Evolutionary conservation across 2,888 invertebrate genomes (phyloP).

Genomic region (Candidula unifasciata): DNA sequence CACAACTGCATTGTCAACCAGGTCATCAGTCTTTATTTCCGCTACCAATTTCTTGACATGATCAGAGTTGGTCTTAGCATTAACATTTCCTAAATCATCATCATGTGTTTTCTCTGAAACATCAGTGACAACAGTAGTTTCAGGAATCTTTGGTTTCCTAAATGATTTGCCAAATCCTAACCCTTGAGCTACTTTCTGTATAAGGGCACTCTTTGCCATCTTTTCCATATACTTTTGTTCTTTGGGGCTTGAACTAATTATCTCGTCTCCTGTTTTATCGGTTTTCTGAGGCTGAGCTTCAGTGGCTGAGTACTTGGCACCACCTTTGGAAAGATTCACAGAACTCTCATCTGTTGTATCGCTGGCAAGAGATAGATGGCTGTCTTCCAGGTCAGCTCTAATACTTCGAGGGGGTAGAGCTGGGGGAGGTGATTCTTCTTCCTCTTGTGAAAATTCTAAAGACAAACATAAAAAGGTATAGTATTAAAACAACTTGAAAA

Average conservation of each 20-base stretch:
- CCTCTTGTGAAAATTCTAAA: slow-evolving; percentile 10
- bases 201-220: slow-evolving; percentile 22
- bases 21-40: neutral
- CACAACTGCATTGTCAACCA: neutral
- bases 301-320: neutral
- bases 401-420: slow-evolving; percentile 57
- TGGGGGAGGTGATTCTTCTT: slow-evolving; percentile 59
- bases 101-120: neutral
- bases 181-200: slow-evolving; percentile 38
- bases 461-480: neutral
- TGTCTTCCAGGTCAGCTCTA: slow-evolving; percentile 1
- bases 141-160: slow-evolving; percentile 22
- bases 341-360: neutral
- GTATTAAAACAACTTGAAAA: no score
- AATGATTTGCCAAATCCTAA: slow-evolving; percentile 27
- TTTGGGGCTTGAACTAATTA: neutral
- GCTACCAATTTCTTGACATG: neutral
- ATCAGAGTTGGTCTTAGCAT: neutral
- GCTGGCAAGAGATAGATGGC: neutral
- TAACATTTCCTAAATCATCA: neutral
- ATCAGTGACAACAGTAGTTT: neutral
- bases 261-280: neutral
- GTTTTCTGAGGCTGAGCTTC: neutral
- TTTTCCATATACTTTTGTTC: slow-evolving; percentile 23
- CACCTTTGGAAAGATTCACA: neutral